These are phyloP conservation scores for Melanotaenia parkinsoni DNA, from an alignment of 2,797 vertebrate genomes.

Conservation along the genomic window DNA sequence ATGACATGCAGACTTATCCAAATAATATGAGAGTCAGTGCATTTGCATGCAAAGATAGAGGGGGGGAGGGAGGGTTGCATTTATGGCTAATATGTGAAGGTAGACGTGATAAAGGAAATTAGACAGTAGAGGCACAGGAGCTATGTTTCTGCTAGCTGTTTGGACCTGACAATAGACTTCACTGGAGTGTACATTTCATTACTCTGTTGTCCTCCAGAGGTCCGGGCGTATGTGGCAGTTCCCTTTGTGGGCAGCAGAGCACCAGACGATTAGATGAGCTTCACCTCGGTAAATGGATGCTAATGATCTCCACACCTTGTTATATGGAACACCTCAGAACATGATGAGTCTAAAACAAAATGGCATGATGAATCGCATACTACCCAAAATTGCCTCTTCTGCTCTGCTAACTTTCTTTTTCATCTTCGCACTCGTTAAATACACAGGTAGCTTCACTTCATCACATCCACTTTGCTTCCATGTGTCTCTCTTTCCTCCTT, in stretches of 20 bases:
- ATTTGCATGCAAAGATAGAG: slow-evolving; percentile 50
- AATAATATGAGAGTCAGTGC: slow-evolving; percentile 51
- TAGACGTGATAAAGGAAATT: slow-evolving; percentile 47
- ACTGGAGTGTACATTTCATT: slow-evolving; percentile 82
- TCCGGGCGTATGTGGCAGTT: slow-evolving; percentile 61
- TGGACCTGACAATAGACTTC: slow-evolving; percentile 51
- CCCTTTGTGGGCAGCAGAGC: slow-evolving; percentile 61
- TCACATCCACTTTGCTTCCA: slow-evolving; percentile 40
- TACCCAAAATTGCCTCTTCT: slow-evolving; percentile 65
- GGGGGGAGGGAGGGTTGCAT: slow-evolving; percentile 33
- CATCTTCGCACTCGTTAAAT: slow-evolving; percentile 52
- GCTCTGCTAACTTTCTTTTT: slow-evolving; percentile 61
- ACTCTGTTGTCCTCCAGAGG: slow-evolving; percentile 73
- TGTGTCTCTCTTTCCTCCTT: slow-evolving; percentile 41
- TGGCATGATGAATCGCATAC: slow-evolving; percentile 56
- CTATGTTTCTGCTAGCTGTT: slow-evolving; percentile 71
- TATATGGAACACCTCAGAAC: slow-evolving; percentile 71
- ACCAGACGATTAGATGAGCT: slow-evolving; percentile 78
- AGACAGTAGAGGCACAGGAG: slow-evolving; percentile 40
- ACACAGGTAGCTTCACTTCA: slow-evolving; percentile 42
- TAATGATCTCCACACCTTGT: slow-evolving; percentile 83
- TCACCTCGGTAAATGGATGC: slow-evolving; percentile 76
- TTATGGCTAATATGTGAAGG: slow-evolving; percentile 70
- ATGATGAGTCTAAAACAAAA: slow-evolving; percentile 66
- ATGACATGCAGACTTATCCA: slow-evolving; percentile 62